Evolutionary conservation across 2,113 vertebrate genomes (phyloP), one percentile per base, ranked within the genome.

Genomic region (Pelmatolapia mariae): DNA sequence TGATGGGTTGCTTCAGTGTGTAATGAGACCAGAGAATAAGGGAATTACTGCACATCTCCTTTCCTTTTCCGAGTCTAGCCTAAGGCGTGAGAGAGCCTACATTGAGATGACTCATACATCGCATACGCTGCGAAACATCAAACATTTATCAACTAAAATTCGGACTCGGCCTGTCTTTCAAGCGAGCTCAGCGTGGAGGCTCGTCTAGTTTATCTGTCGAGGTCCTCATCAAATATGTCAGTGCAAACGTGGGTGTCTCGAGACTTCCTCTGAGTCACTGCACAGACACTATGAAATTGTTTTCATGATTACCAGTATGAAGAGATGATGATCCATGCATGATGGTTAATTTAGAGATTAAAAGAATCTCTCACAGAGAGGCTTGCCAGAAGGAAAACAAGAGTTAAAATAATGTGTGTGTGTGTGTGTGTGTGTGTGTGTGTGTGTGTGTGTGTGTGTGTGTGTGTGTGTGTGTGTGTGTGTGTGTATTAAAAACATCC

Each of bases 51-150:
- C 71, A 26, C 8, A 7, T 57, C 8, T 82, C 43, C 61, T 78
- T 31, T 52, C 33, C 76, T 54, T 24, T 79, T 82, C 66, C 2
- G 31, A 15, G 76, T 78, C 73, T 87, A 3, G 84, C 91, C 87
- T 84, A 26, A 61, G 76, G 81, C 50, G 1, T 15, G 3, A 57
- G 26, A 81, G 45, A 87, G 71, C 85, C 88, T 61, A 80, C 82
- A 82, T 47, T 8, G 56, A 83, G 57, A 82, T 90, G 89, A 92
- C 10, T 91, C 86, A 84, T 10, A 40, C 57, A 57, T 36, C 31
- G 12, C 12, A 12, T 12, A 56, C 18, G 66, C 57, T 76, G 80
- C 15, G 15, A 8, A 10, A 19, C 82, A 82, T 91, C 81, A 91
- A 87, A 86, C 38, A 76, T 82, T 90, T 47, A 89, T 80, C 73